Evolutionary conservation across 2,888 invertebrate species (phyloP).

Genomic region (Acronicta alni): DNA sequence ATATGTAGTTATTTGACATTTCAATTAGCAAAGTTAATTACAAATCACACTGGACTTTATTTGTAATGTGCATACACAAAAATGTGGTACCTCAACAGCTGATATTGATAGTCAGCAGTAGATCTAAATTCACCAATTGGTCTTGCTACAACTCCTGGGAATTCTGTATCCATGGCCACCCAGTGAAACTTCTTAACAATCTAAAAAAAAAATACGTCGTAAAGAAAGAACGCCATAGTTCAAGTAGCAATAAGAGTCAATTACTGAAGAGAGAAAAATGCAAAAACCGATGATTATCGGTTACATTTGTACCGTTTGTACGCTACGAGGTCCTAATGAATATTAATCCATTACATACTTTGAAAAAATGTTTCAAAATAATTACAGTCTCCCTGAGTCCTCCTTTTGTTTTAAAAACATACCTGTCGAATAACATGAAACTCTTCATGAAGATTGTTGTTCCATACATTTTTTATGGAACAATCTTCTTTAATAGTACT

Average conservation of each 20-base stretch:
- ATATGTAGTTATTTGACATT: too few relatives aligned
- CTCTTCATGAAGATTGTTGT: slow-evolving; percentile 98
- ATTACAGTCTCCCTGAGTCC: too few relatives aligned
- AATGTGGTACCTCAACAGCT: slow-evolving; percentile 92
- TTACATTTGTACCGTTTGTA: too few relatives aligned
- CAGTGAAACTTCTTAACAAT: slow-evolving; percentile 95
- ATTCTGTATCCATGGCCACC: slow-evolving; percentile 99
- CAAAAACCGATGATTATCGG: too few relatives aligned
- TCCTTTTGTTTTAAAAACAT: slow-evolving; percentile 45
- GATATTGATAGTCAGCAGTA: slow-evolving; percentile 97
- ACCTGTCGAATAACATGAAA: slow-evolving; percentile 98
- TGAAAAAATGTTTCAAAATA: too few relatives aligned
- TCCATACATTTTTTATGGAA: slow-evolving; percentile 99
- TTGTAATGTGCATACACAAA: background rate
- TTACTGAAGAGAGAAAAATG: too few relatives aligned
- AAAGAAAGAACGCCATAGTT: too few relatives aligned
- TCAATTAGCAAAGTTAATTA: too few relatives aligned
- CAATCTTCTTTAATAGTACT: slow-evolving; percentile 93
- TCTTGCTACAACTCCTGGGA: slow-evolving; percentile 98
- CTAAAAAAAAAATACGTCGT: slow-evolving; percentile 64
- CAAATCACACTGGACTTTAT: too few relatives aligned
- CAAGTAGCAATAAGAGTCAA: too few relatives aligned
- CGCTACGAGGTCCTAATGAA: too few relatives aligned
- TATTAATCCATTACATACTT: too few relatives aligned
- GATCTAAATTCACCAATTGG: slow-evolving; percentile 98